A percentile compares a stretch with the other conserved stretches of the same genome.
These are phyloP conservation scores for Apodemia hepburni DNA, from an alignment of 2,888 invertebrate genomes.

Conservation along the genomic window DNA sequence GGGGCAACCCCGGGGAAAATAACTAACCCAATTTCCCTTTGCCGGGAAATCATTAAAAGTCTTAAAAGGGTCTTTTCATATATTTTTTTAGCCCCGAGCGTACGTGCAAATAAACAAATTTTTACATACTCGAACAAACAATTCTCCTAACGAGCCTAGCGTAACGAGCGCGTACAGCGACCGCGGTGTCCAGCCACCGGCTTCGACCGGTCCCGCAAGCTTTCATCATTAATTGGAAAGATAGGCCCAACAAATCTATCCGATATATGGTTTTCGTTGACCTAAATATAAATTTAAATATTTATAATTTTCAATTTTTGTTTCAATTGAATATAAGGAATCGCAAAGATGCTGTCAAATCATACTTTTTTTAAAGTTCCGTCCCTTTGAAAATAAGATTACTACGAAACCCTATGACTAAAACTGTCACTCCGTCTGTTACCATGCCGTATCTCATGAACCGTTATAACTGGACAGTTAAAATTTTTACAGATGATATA, in stretches of 20 bases:
- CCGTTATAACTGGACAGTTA: no score
- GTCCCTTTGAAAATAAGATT: no score
- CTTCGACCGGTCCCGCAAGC: constrained; percentile 33
- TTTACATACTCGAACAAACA: constrained; percentile 80
- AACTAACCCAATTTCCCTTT: constrained; percentile 81
- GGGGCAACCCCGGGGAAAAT: constrained; percentile 78
- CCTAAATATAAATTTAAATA: not conserved
- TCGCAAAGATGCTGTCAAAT: no score
- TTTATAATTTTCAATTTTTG: not conserved
- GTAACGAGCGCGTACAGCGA: constrained; percentile 60
- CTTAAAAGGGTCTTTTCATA: constrained; percentile 80
- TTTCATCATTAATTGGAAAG: constrained; percentile 63
- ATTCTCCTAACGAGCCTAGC: constrained; percentile 76
- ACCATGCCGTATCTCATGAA: no score
- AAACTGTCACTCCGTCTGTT: no score
- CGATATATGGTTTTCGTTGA: constrained; percentile 52
- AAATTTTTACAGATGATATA: no score
- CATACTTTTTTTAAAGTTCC: no score
- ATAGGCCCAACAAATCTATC: constrained; percentile 64
- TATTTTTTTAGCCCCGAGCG: constrained; percentile 73
- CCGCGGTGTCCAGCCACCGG: constrained; percentile 37
- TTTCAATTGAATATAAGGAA: no score
- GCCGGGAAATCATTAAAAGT: constrained; percentile 80
- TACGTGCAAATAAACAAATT: constrained; percentile 81
- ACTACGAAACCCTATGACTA: no score